Evolutionary conservation across 1,140 invertebrate genomes (phyloP).

Genomic region (Probaryconus sp.): DNA sequence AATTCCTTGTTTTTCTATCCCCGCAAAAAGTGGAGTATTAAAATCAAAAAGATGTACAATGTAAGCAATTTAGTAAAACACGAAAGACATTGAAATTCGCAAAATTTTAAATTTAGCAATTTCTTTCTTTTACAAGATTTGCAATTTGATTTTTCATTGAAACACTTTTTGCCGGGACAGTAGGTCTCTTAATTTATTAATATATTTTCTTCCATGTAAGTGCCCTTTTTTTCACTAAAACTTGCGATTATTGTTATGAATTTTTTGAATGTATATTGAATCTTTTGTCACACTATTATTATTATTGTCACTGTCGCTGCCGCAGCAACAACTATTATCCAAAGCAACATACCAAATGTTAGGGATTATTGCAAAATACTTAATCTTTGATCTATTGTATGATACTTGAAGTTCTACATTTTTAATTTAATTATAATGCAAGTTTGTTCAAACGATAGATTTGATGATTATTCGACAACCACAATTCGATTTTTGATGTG

Average conservation of each 20-base stretch:
- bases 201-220: conserved; percentile 43
- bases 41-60: conserved; percentile 22
- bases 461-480: too few species aligned
- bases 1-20: conserved; percentile 45
- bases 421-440: too few species aligned
- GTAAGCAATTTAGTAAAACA: conserved; percentile 21
- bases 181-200: conserved; percentile 38
- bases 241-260: conserved; percentile 49
- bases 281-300: conserved; percentile 50
- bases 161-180: conserved; percentile 37
- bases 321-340: conserved; percentile 55
- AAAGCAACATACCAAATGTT: conserved; percentile 53
- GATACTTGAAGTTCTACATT: neutral
- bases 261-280: conserved; percentile 52
- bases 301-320: conserved; percentile 55
- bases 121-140: neutral
- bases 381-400: conserved; percentile 30
- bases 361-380: conserved; percentile 35
- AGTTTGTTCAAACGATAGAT: too few species aligned
- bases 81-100: conserved; percentile 1
- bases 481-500: too few species aligned
- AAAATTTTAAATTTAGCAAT: conserved; percentile 9
- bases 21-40: conserved; percentile 38
- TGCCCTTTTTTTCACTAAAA: conserved; percentile 37
- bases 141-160: conserved; percentile 17